Evolutionary conservation across 2,797 vertebrate species (phyloP).

Genomic region (Enteromius paludinosus): DNA sequence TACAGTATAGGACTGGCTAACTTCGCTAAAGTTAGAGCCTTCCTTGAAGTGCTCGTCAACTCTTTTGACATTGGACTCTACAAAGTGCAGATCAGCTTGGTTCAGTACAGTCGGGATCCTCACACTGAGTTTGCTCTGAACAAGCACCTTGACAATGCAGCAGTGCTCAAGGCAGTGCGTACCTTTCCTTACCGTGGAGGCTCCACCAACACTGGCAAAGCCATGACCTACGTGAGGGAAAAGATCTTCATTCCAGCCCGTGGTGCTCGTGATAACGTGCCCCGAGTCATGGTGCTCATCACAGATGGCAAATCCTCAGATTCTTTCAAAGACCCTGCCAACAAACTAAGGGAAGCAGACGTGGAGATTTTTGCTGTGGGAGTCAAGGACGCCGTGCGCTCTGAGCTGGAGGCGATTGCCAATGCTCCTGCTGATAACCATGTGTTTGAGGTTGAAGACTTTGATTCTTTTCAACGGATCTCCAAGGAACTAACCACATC

Average conservation of each 20-base stretch:
- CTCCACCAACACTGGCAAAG: slow-evolving; percentile 97
- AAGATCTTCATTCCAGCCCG: slow-evolving; percentile 88
- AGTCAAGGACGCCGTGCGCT: slow-evolving; percentile 95
- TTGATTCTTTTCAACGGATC: slow-evolving; percentile 98
- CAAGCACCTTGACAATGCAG: slow-evolving; percentile 87
- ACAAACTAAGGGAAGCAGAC: slow-evolving; percentile 88
- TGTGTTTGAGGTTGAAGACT: slow-evolving; percentile 96
- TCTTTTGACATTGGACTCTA: slow-evolving; percentile 92
- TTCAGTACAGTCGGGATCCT: slow-evolving; percentile 97
- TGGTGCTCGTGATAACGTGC: slow-evolving; percentile 91
- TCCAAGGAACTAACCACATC: slow-evolving; percentile 97
- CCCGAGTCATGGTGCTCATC: slow-evolving; percentile 97
- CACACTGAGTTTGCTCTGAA: slow-evolving; percentile 95
- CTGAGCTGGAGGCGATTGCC: slow-evolving; percentile 95
- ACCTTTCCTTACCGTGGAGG: slow-evolving; percentile 97
- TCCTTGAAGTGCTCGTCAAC: slow-evolving; percentile 94
- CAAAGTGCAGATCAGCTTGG: slow-evolving; percentile 96
- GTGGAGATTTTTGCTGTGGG: slow-evolving; percentile 99
- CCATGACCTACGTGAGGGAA: slow-evolving; percentile 95
- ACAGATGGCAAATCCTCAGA: slow-evolving; percentile 98
- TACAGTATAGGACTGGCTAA: slow-evolving; percentile 98
- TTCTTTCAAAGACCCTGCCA: slow-evolving; percentile 92
- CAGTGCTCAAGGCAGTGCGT: slow-evolving; percentile 91
- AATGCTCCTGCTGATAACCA: slow-evolving; percentile 89
- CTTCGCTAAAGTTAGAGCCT: slow-evolving; percentile 97